Evolutionary conservation across 2,113 vertebrate species (phyloP), one percentile per base, ranked within the genome.

Genomic region (Colinus virginianus): DNA sequence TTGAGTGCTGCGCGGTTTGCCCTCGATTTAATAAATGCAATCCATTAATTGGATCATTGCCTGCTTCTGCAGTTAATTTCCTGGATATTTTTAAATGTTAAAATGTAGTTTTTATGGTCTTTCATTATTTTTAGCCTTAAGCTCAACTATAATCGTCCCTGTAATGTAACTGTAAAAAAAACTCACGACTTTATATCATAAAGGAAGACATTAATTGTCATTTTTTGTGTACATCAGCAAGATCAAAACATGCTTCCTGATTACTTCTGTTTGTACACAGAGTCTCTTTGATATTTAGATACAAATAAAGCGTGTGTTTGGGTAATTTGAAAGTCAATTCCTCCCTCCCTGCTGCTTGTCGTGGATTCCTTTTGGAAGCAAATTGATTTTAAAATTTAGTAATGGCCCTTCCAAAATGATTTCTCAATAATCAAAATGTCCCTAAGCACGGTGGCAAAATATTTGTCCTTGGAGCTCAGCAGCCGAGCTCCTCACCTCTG

Each of bases 21-120:
- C 93, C 95, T 83, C 0, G 26, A 80, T 94, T 92, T 95, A 94
- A 95, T 94, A 94, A 96, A 94, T 86, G 90, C 26, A 6, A 86
- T 81, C 88, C 92, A 93, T 96, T 97, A 96, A 96, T 92, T 96
- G 95, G 91, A 96, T 95, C 95, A 78, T 97, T 96, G 96, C 94
- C 94, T 30, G 77, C 90, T 90, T 49, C 94, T 90, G 78, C 90
- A 96, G 90, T 93, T 96, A 96, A 97, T 97, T 97, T 96, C 92
- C 95, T 96, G 93, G 92, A 34, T 96, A 96, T 96, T 96, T 96
- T 96, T 96, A 97, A 96, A 95, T 95, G 95, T 92, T 96, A 90
- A 91, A 93, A 78, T 79, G 88, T 82, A 90, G 94, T 90, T 95
- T 96, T 97, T 96, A 96, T 94, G 87, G 94, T 82, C 84, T 91